Evolutionary conservation across 2,888 invertebrate genomes (phyloP).

Genomic region (Euspilapteryx auroguttella): DNA sequence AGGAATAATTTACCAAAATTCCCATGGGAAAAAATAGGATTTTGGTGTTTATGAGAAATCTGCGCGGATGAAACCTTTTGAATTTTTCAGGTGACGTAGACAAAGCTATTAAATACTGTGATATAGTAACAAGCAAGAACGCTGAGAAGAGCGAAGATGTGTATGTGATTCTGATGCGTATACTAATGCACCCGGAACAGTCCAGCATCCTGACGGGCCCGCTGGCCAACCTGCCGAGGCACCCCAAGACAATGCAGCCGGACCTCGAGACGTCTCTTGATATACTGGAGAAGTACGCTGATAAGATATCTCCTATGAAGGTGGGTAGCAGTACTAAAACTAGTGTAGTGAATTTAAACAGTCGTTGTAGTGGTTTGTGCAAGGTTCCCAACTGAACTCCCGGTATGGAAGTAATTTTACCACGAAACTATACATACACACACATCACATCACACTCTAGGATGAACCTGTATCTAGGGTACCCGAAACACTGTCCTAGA

Average conservation of each 20-base stretch:
- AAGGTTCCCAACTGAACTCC: too few relatives aligned
- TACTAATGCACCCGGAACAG: slow-evolving; percentile 36
- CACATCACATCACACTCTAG: too few relatives aligned
- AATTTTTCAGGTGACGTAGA: slow-evolving; percentile 67
- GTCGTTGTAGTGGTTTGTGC: too few relatives aligned
- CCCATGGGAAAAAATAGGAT: too few relatives aligned
- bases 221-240: slow-evolving; percentile 41
- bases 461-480: too few relatives aligned
- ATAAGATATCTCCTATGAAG: slow-evolving; percentile 80
- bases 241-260: slow-evolving; percentile 67
- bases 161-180: slow-evolving; percentile 64
- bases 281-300: slow-evolving; percentile 81
- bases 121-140: slow-evolving; percentile 62
- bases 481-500: too few relatives aligned
- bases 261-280: slow-evolving; percentile 79
- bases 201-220: slow-evolving; percentile 32
- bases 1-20: too few relatives aligned
- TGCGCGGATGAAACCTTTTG: too few relatives aligned
- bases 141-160: slow-evolving; percentile 48
- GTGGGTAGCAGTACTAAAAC: slow-evolving; percentile 30
- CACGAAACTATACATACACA: too few relatives aligned
- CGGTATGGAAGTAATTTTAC: too few relatives aligned
- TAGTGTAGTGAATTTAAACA: too few relatives aligned
- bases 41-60: too few relatives aligned
- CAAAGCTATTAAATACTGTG: slow-evolving; percentile 85